A percentile compares a stretch with the other conserved stretches of the same genome.
These are phyloP conservation scores for Passerina amoena DNA, from an alignment of 2,113 vertebrate species.

Conservation along the genomic window DNA sequence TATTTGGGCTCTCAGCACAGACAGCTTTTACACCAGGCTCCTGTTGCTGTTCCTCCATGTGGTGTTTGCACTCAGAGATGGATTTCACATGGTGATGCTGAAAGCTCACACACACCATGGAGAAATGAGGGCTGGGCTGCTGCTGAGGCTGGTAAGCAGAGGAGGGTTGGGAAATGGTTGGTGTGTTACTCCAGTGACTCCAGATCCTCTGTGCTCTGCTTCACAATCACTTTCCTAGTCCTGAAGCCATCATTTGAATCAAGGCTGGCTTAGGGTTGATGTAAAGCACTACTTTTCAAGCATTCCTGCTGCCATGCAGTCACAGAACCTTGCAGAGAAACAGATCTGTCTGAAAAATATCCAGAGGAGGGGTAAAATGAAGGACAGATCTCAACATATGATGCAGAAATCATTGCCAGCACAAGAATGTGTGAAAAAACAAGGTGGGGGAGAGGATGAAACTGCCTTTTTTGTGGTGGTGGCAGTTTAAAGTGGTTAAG, in stretches of 20 bases:
- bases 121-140: background rate
- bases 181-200: background rate
- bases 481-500: background rate
- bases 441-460: background rate
- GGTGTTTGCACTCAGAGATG: conserved; percentile 22
- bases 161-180: background rate
- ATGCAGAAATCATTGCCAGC: background rate
- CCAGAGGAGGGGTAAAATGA: background rate
- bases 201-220: background rate
- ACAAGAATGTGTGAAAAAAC: background rate
- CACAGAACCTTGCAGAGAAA: background rate
- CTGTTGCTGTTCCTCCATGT: conserved; percentile 16
- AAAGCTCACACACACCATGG: background rate
- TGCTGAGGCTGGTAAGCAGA: background rate
- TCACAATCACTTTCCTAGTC: background rate
- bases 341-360: background rate
- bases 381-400: background rate
- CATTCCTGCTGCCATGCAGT: background rate
- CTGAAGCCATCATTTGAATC: background rate
- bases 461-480: background rate
- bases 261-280: background rate
- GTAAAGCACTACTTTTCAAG: background rate
- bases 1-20: conserved; percentile 34
- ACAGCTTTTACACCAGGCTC: conserved; percentile 12
- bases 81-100: background rate